Evolutionary conservation across 2,113 vertebrate species (phyloP), one percentile per base, ranked within the genome.

Genomic region (Macaca nemestrina): DNA sequence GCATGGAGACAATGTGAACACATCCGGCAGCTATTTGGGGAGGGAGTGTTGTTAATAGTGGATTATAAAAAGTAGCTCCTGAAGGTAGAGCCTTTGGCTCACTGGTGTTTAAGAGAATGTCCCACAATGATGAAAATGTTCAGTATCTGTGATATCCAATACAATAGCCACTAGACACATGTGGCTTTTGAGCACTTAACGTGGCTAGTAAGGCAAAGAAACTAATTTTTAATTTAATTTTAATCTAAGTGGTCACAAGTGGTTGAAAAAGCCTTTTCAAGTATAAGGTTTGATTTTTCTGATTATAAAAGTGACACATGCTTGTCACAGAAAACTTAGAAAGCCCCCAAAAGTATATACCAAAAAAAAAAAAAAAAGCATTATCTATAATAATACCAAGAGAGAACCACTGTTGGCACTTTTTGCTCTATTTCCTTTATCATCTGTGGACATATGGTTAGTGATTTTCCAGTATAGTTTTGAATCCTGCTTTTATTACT

Each of bases 321-420:
- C 78, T 52, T 95, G 32, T 88, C 35, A 90, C 1, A 83, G 72
- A 96, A 95, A 90, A 89, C 5, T n/a, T 88, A 32, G 45, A 93
- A 92, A 88, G n/a, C 22, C 50, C 18, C 25, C 80, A n/a, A 11
- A n/a, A 32, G 25, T 45, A 55, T 40, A 38, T 17, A 70, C 27
- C 4, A 13, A 64, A 13, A 30, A 25, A 59, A 57, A 57, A 64
- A 84, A 78, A 86, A 72, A 22, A 64, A 96, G 38, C 1, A n/a
- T 80, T 81, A 16, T 8, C n/a, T 45, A 35, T 61, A 64, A 76
- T 76, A 84, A 50, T 6, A 76, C 48, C 22, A 38, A 81, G 16
- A 96, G 43, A 64, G 38, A 80, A 76, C 1, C 7, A 57, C 18
- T 45, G 2, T 35, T 50, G 2, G 80, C 3, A 52, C 18, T 45